phyloP scores from a whole-genome alignment of 2,113 vertebrate species.

The Coturnix japonica region DNA sequence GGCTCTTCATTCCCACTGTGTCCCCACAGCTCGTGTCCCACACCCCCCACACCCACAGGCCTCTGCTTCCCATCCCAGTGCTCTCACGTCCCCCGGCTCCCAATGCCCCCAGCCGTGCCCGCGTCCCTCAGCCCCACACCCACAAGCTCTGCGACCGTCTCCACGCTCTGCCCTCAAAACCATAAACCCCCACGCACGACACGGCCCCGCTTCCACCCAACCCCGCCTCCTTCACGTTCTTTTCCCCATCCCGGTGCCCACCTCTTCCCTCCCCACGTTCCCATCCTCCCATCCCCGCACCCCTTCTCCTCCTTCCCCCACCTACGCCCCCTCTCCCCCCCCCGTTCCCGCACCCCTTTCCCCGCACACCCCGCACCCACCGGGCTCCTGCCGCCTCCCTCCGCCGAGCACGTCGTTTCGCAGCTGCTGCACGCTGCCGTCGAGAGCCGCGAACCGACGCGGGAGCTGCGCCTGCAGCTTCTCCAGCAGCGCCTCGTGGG shows the following conservation, averaged over 20 bases:
- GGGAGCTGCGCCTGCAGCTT: slow-evolving; percentile 80
- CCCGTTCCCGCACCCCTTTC: too few species aligned
- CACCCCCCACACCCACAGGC: too few species aligned
- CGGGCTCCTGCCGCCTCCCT: too few species aligned
- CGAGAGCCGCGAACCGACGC: slow-evolving; percentile 78
- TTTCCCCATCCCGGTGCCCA: not conserved
- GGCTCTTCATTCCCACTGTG: too few species aligned
- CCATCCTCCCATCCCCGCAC: too few species aligned
- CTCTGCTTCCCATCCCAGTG: not conserved
- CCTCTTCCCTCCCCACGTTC: not conserved
- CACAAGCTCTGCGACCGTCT: not conserved
- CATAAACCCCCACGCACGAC: not conserved
- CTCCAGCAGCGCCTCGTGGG: slow-evolving; percentile 79
- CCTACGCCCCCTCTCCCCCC: not conserved
- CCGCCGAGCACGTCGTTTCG: slow-evolving; percentile 72
- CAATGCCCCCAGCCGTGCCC: too few species aligned
- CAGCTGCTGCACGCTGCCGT: slow-evolving; percentile 82
- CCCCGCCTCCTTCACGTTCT: not conserved
- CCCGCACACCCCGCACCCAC: slow-evolving; percentile 20
- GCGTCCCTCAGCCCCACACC: not conserved
- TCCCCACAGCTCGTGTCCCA: not conserved
- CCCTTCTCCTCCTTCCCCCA: not conserved
- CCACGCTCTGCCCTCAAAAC: not conserved
- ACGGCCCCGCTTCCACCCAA: not conserved
- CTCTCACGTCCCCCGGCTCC: too few species aligned